Percentiles rank a stretch among this genome's conserved stretches.
phyloP scores from a whole-genome alignment of 2,797 vertebrate genomes.

The Eleutherodactylus coqui region DNA sequence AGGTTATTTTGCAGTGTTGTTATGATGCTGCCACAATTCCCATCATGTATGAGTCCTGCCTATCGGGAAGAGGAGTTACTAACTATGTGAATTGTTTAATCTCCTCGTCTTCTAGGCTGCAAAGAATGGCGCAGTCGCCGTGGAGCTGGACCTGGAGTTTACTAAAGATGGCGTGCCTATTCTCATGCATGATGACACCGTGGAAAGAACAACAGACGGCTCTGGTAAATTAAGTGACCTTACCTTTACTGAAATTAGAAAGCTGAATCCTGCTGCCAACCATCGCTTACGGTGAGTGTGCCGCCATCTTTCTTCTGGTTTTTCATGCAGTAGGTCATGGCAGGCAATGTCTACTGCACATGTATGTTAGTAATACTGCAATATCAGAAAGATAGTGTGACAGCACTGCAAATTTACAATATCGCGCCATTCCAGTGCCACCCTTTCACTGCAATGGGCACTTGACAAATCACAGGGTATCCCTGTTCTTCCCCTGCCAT shows the following conservation, averaged over 20 bases:
- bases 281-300: slow-evolving; percentile 84
- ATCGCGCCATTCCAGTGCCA: too few relatives aligned
- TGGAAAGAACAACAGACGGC: slow-evolving; percentile 91
- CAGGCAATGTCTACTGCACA: too few relatives aligned
- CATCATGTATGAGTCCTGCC: neutral
- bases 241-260: slow-evolving; percentile 82
- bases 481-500: too few relatives aligned
- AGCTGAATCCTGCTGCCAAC: slow-evolving; percentile 88
- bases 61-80: too few relatives aligned
- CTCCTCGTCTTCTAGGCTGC: slow-evolving; percentile 81
- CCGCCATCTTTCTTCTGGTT: neutral
- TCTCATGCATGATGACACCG: slow-evolving; percentile 92
- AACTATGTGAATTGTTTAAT: neutral
- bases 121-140: slow-evolving; percentile 87
- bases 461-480: too few relatives aligned
- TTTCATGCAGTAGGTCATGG: too few relatives aligned
- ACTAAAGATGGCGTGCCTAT: slow-evolving; percentile 89
- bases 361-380: neutral
- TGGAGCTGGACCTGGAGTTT: slow-evolving; percentile 94
- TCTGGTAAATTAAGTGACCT: slow-evolving; percentile 82
- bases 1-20: too few relatives aligned
- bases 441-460: too few relatives aligned
- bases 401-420: too few relatives aligned
- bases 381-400: neutral
- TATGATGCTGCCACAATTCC: too few relatives aligned